Evolutionary conservation across 2,113 vertebrate genomes (phyloP).

Genomic region (Podocnemis expansa): DNA sequence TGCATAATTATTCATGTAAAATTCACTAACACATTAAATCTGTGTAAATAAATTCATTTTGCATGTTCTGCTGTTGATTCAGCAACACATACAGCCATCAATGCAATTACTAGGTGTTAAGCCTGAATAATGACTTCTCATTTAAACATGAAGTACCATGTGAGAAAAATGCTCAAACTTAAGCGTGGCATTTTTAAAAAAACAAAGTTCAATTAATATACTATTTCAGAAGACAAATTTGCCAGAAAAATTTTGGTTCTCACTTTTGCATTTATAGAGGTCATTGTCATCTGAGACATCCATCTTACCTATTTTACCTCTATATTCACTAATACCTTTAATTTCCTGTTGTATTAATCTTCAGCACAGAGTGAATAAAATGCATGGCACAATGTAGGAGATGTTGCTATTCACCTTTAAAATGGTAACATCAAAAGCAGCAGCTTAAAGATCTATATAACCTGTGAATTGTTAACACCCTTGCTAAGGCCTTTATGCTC

Average conservation of each 20-base stretch:
- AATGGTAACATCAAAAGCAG: conserved; percentile 4
- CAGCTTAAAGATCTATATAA: background rate
- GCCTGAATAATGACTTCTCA: conserved; percentile 44
- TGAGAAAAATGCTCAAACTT: conserved; percentile 24
- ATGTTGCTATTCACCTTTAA: background rate
- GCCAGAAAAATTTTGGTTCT: background rate
- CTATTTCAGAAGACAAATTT: background rate
- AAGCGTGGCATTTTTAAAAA: background rate
- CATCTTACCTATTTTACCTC: conserved; percentile 13
- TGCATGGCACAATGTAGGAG: background rate
- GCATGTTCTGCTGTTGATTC: conserved; percentile 56
- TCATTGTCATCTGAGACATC: background rate
- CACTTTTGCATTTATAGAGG: background rate
- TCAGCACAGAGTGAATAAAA: conserved; percentile 13
- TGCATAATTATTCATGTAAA: conserved; percentile 49
- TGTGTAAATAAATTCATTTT: conserved; percentile 62
- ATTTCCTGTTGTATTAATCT: conserved; percentile 40
- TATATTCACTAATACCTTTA: conserved; percentile 34
- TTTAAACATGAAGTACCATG: conserved; percentile 3
- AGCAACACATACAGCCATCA: conserved; percentile 27
- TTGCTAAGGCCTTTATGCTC: background rate
- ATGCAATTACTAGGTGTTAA: conserved; percentile 57
- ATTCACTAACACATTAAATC: conserved; percentile 65
- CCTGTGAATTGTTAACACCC: conserved; percentile 2
- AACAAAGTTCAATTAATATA: background rate